phyloP scores from a whole-genome alignment of 92 coral and sea anemone species.

The Porites rus region DNA sequence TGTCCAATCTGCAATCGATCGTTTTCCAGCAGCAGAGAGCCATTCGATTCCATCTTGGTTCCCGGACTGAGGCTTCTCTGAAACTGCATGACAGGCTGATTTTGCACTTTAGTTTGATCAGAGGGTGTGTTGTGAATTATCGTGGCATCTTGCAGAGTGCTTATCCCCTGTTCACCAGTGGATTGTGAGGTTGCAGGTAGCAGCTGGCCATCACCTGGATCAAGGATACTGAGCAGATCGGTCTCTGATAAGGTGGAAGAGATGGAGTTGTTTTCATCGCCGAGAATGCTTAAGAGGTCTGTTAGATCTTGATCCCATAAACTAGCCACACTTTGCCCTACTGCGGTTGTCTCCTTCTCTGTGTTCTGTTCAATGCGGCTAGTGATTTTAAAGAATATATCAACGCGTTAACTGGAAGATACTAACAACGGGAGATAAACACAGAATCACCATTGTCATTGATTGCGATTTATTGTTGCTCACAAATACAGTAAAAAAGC shows the following conservation, averaged over 20 bases:
- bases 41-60: neutral
- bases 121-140: neutral
- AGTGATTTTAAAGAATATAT: neutral
- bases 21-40: neutral
- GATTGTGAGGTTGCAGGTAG: neutral
- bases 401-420: too few relatives aligned
- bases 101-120: neutral
- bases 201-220: neutral
- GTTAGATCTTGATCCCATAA: slow-evolving; percentile 3
- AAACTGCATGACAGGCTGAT: neutral
- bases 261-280: neutral
- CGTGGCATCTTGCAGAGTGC: neutral
- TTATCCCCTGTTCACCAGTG: neutral
- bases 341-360: neutral
- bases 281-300: slow-evolving; percentile 6
- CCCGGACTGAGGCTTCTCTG: neutral
- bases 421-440: too few relatives aligned
- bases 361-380: neutral
- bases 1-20: neutral
- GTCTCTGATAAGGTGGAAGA: neutral
- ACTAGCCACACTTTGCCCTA: neutral
- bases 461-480: too few relatives aligned
- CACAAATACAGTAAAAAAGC: too few relatives aligned
- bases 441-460: too few relatives aligned
- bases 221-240: neutral